Percentiles rank a stretch among this genome's conserved stretches.
Evolutionary conservation across 2,113 vertebrate species (phyloP).

Genomic region (Sphaerodactylus townsendi): DNA sequence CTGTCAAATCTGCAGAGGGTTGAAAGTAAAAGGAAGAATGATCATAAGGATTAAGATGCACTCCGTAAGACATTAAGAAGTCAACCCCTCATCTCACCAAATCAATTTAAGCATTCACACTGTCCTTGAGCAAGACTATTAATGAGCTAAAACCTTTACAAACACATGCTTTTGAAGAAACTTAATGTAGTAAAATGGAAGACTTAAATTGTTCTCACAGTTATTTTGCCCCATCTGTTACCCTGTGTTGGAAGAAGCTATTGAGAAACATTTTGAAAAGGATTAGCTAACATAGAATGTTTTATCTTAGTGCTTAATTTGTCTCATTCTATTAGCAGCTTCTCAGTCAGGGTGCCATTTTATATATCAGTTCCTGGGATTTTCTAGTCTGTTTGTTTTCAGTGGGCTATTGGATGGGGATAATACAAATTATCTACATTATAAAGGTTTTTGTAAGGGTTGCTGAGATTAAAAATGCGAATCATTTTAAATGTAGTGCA

Average conservation of each 20-base stretch:
- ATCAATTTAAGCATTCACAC: conserved; percentile 42
- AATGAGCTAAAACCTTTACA: conserved; percentile 41
- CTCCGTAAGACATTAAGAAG: conserved; percentile 70
- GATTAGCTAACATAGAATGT: neutral
- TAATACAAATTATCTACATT: too few species aligned
- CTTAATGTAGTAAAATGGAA: conserved; percentile 42
- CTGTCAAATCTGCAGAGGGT: conserved; percentile 79
- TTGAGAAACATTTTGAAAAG: conserved; percentile 8
- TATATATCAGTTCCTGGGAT: neutral
- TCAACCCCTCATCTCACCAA: conserved; percentile 41
- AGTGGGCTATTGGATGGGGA: too few species aligned
- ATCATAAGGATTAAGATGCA: conserved; percentile 64
- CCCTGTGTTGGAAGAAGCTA: neutral
- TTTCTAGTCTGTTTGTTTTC: neutral
- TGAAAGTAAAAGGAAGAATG: conserved; percentile 53
- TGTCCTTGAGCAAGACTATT: conserved; percentile 46
- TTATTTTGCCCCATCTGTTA: neutral
- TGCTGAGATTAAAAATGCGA: neutral
- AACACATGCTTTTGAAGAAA: conserved; percentile 29
- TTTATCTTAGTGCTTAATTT: conserved; percentile 22
- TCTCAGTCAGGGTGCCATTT: neutral
- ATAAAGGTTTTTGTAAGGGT: neutral
- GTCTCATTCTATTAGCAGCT: neutral
- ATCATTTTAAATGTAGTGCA: too few species aligned
- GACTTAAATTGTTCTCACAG: conserved; percentile 4